Evolutionary conservation across 1,140 invertebrate genomes (phyloP).

Genomic region (Trichonephila clavipes): DNA sequence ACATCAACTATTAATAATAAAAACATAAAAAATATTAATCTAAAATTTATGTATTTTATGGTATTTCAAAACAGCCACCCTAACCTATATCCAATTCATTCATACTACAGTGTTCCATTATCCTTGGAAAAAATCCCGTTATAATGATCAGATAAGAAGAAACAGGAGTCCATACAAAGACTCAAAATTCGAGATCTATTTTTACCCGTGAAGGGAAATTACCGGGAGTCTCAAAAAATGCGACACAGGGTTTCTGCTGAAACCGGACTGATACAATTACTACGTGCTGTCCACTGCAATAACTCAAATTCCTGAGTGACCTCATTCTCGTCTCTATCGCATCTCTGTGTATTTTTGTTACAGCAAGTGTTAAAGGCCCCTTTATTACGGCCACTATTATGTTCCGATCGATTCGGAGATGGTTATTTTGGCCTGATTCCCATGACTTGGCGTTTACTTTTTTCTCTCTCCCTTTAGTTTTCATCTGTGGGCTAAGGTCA

Average conservation of each 20-base stretch:
- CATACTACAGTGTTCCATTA: too few species aligned
- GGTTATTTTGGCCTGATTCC: slow-evolving; percentile 63
- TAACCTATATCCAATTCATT: too few species aligned
- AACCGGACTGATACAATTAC: slow-evolving; percentile 4
- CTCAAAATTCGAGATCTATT: slow-evolving; percentile 2
- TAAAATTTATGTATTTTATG: too few species aligned
- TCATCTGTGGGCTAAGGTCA: not conserved
- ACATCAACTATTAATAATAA: too few species aligned
- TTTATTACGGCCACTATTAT: slow-evolving; percentile 47
- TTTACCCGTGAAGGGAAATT: not conserved
- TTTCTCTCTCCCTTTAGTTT: not conserved
- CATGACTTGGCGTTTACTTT: not conserved
- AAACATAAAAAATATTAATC: too few species aligned
- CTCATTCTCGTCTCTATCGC: slow-evolving; percentile 38
- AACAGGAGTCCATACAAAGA: not conserved
- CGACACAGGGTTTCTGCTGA: not conserved
- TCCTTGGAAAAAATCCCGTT: too few species aligned
- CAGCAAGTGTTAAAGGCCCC: slow-evolving; percentile 35
- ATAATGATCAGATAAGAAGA: too few species aligned
- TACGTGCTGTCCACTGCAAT: slow-evolving; percentile 44
- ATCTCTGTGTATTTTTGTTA: slow-evolving; percentile 36
- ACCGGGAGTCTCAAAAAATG: not conserved
- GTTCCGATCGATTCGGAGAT: slow-evolving; percentile 28
- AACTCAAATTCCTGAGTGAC: slow-evolving; percentile 59
- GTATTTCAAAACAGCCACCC: too few species aligned